Evolutionary conservation across 2,888 invertebrate species (phyloP).

Genomic region (Rhamphomyia laevipes): DNA sequence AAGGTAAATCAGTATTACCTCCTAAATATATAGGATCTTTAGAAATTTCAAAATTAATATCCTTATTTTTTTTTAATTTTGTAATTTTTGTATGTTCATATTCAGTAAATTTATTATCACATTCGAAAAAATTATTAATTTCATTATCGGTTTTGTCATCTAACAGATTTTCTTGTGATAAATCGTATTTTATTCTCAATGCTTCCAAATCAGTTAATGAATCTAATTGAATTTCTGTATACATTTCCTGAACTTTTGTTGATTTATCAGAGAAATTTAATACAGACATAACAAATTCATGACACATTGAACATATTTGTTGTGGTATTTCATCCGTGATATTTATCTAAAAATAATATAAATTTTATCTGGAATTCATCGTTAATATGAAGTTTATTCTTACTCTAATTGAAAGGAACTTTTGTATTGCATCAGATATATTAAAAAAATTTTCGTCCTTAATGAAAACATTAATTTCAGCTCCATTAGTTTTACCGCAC

Average conservation of each 20-base stretch:
- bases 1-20: too few relatives aligned
- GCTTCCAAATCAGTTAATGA: not conserved
- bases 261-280: not conserved
- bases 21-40: too few relatives aligned
- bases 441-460: constrained; percentile 3
- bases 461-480: constrained; percentile 3
- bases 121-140: too few relatives aligned
- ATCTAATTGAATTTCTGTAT: not conserved
- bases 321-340: not conserved
- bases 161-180: not conserved
- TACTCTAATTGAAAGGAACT: not conserved
- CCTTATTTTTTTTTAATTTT: too few relatives aligned
- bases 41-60: too few relatives aligned
- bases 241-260: not conserved
- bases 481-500: constrained; percentile 5
- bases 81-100: too few relatives aligned
- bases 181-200: not conserved
- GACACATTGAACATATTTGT: not conserved
- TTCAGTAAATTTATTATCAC: too few relatives aligned
- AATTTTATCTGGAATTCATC: too few relatives aligned
- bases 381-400: too few relatives aligned
- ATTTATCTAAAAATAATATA: not conserved
- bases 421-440: not conserved
- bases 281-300: not conserved
- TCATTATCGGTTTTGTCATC: too few relatives aligned